These are phyloP conservation scores for Cydia strobilella DNA, from an alignment of 1,140 invertebrate genomes.

Conservation along the genomic window DNA sequence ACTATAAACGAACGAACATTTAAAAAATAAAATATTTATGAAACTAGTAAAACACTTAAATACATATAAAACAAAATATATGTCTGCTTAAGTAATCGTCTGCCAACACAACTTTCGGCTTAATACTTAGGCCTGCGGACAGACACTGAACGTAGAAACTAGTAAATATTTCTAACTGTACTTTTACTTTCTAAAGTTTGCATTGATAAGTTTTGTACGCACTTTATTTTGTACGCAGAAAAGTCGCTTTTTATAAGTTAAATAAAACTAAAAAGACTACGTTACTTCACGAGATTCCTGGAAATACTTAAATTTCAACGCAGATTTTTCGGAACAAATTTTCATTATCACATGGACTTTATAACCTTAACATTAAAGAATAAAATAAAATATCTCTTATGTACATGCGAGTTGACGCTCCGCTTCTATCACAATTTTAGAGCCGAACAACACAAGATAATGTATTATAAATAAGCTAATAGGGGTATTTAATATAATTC, in stretches of 20 bases:
- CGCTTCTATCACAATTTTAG: slow-evolving; percentile 28
- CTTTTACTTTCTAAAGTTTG: no score
- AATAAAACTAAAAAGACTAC: background rate
- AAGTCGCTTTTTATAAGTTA: background rate
- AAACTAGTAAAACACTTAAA: background rate
- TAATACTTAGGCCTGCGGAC: background rate
- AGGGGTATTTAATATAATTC: slow-evolving; percentile 37
- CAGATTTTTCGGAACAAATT: background rate
- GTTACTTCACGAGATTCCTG: background rate
- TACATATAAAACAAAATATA: background rate
- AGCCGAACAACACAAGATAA: slow-evolving; percentile 12
- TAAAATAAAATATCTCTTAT: slow-evolving; percentile 17
- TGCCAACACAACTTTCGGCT: background rate
- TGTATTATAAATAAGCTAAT: slow-evolving; percentile 42
- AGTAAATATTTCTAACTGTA: no score
- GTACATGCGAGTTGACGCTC: background rate
- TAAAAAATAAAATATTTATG: slow-evolving; percentile 3
- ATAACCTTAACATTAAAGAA: background rate
- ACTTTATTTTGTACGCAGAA: background rate
- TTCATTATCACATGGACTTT: slow-evolving; percentile 10
- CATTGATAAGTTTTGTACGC: no score
- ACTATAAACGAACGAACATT: background rate
- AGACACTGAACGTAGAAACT: no score
- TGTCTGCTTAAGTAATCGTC: slow-evolving; percentile 4
- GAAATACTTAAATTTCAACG: background rate